Evolutionary conservation across 1,140 invertebrate species (phyloP), one percentile per base, ranked within the genome.

Genomic region (Trypoxylus dichotomus): DNA sequence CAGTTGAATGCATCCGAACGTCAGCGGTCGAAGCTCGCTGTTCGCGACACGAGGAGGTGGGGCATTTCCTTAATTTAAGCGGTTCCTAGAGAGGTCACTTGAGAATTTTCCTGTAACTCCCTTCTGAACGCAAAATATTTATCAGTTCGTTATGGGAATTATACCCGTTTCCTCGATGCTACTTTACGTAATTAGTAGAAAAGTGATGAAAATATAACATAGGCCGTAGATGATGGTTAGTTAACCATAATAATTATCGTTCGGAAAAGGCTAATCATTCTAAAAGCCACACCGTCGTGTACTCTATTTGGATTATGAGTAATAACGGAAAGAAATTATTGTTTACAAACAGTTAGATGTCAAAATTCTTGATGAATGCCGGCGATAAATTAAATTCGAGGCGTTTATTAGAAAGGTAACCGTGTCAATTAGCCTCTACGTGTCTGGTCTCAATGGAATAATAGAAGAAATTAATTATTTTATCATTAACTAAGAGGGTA

Each of bases 311-410:
- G 21, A 11, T 21, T 27, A 27, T 19, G 21, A 1, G 21, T 27
- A 19, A 24, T 63, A 19, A 24, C 19, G 10, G 21, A 27, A 27
- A 63, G 21, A 63, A 63, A 63, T 47, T 63, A 63, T 24, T 63
- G 60, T 63, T 63, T 63, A 63, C 25, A 63, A 63, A 63, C 60
- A 21, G 60, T 63, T 63, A 63, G n/a, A 6, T 24, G 60, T 63
- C 60, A 63, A 63, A 63, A 24, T 63, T 63, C 13, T 27, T 63
- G 60, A 27, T 63, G 19, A 63, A 63, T 63, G 25, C 6, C 3
- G 10, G 13, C 25, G 60, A 27, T 27, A 27, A 25, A 63, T 63
- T 63, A 21, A 6, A 25, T 27, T 63, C 25, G 10, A 27, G 60
- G 25, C 10, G 19, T 63, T 63, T 63, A 63, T 63, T 63, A 63